Evolutionary conservation across 1,140 invertebrate species (phyloP), one percentile per base, ranked within the genome.

Genomic region (Ephestia elutella): DNA sequence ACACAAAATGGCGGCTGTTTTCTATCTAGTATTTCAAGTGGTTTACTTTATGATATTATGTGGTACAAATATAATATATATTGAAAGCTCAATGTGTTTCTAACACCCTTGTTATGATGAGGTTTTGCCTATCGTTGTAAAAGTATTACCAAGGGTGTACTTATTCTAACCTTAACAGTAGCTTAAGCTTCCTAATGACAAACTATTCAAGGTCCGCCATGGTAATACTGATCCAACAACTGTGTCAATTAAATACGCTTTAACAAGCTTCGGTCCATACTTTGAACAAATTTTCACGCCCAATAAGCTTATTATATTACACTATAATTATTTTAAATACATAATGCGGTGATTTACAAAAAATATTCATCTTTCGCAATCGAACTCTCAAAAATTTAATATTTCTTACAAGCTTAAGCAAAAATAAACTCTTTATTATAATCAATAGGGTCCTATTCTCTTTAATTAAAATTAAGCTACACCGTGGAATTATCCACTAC

Each of bases 381-480:
- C 66, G 68, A 81, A 81, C 79, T 80, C 65, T 68, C 74, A 74
- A 62, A 44, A 57, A 55, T 61, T 73, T 74, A 5, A 70, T 78
- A 53, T 66, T 79, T 82, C 59, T 68, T 75, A 73, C 50, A 85
- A 83, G 84, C 86, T 75, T 83, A 87, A 86, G 85, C 83, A 86
- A 86, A 86, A 86, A 88, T 88, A 86, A 85, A 79, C 73, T 86
- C 75, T 85, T 77, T 74, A 63, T 66, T 86, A 80, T 77, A 73
- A 63, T 69, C 66, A 69, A 48, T 83, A 83, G 70, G 69, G 68
- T 73, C 64, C 66, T 80, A 80, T 75, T 58, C 60, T 71, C 69
- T 54, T 51, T 60, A 73, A 32, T 32, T 32, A 32, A 32, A 65
- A 65, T 65, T 78, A 78, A 61, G 54, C 70, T 81, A 81, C 69